Conservation (phyloP, 1,140 invertebrate genomes). For the Spodoptera frugiperda region DNA sequence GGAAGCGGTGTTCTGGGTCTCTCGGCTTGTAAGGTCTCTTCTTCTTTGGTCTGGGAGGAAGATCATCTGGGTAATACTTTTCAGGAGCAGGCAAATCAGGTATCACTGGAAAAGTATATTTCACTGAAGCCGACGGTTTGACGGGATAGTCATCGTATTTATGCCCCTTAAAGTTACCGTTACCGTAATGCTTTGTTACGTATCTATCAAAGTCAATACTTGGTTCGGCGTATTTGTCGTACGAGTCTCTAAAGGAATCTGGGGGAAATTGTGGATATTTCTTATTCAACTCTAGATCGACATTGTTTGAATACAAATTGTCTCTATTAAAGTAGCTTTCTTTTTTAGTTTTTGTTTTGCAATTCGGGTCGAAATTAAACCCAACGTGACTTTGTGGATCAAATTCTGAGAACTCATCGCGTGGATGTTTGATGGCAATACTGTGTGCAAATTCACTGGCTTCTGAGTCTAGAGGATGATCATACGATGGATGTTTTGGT, state of each 20-base stretch:
- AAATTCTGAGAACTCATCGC: constrained; percentile 65
- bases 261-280: constrained; percentile 66
- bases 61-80: constrained; percentile 68
- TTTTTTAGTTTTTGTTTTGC: constrained; percentile 77
- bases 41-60: constrained; percentile 71
- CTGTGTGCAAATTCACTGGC: constrained; percentile 77
- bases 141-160: constrained; percentile 64
- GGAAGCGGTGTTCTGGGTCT: constrained; percentile 61
- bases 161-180: constrained; percentile 15
- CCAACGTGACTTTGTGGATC: constrained; percentile 72
- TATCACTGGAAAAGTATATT: constrained; percentile 64
- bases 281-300: constrained; percentile 68
- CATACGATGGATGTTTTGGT: constrained; percentile 47
- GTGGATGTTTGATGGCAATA: constrained; percentile 75
- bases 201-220: constrained; percentile 69
- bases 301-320: constrained; percentile 62
- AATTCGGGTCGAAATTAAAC: constrained; percentile 72
- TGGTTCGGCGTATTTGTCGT: constrained; percentile 70
- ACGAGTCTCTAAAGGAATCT: constrained; percentile 64
- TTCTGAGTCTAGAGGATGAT: constrained; percentile 62
- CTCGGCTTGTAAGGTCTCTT: constrained; percentile 69
- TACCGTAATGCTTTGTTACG: constrained; percentile 35
- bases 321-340: constrained; percentile 53
- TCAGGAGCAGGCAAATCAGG: constrained; percentile 67
- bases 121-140: constrained; percentile 59